Base-by-base conservation (phyloP, 2,113 vertebrate species). In the Sterna hirundo region DNA sequence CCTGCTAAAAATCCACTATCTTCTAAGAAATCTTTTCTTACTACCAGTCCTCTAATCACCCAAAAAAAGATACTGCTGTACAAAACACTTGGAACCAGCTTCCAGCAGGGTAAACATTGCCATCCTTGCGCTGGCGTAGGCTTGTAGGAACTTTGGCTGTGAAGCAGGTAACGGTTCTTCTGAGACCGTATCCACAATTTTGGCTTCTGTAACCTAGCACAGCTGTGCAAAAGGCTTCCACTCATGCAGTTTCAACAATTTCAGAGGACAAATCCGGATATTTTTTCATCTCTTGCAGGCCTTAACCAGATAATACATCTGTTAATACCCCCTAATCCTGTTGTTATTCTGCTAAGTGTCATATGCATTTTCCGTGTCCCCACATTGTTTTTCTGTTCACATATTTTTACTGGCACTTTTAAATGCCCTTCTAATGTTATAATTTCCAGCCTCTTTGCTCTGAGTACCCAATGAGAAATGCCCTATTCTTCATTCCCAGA, bases 371-470 rank as follows among this genome's bases (percentile, higher is more conserved):
- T 83, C 62, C 12, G 8, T 71, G 52, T 71, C 83, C 49, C 25
- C 86, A 92, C 40, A 21, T 79, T 64, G 25, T 17, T 70, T 92
- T 84, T 91, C 94, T 42, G 8, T 69, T 96, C 71, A 94, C 34
- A 40, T 77, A 27, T 90, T 90, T 91, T 82, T 94, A 51, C 55
- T 94, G 18, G 7, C 17, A 72, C 19, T 86, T 93, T 95, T 61
- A 93, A 93, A 89, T 57, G 78, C 32, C 42, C n/a, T 94, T 78
- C 46, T 64, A 49, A 42, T 40, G 6, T 62, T 81, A 85, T 57
- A 81, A 93, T 96, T 94, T 89, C 47, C 85, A 94, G 51, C 22
- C 84, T 83, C 62, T 90, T 95, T 97, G 11, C 54, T 94, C 29
- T 64, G 47, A 94, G 38, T 83, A 81, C 51, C 71, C 71, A 51